phyloP scores from a whole-genome alignment of 1,140 invertebrate species.

The Plectrocnemia conspersa region DNA sequence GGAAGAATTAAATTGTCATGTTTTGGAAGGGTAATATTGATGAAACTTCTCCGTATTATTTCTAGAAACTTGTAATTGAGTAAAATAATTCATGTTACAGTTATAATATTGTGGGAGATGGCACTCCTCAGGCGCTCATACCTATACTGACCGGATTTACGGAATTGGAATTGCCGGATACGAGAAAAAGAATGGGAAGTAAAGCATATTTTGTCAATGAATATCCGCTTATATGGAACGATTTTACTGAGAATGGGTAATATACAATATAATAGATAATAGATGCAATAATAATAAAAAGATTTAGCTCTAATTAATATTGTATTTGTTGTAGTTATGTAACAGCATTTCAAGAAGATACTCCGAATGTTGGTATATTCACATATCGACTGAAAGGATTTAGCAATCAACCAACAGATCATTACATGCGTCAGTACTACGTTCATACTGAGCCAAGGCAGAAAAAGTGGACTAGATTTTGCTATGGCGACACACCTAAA shows the following conservation, averaged over 20 bases:
- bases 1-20: slow-evolving; percentile 60
- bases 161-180: slow-evolving; percentile 82
- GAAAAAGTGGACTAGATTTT: slow-evolving; percentile 55
- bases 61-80: neutral
- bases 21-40: slow-evolving; percentile 68
- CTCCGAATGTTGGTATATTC: slow-evolving; percentile 79
- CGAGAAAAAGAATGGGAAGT: slow-evolving; percentile 65
- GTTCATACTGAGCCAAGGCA: slow-evolving; percentile 47
- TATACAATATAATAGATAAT: slow-evolving; percentile 1
- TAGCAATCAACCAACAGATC: slow-evolving; percentile 75
- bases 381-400: slow-evolving; percentile 90
- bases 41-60: slow-evolving; percentile 13
- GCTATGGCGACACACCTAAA: slow-evolving; percentile 71
- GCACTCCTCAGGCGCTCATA: slow-evolving; percentile 87
- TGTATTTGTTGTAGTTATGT: slow-evolving; percentile 51
- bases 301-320: neutral
- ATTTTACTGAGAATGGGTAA: slow-evolving; percentile 62
- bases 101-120: slow-evolving; percentile 92
- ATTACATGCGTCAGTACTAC: slow-evolving; percentile 84
- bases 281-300: neutral
- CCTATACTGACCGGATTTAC: slow-evolving; percentile 86
- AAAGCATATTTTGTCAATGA: slow-evolving; percentile 67
- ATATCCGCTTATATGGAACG: slow-evolving; percentile 79
- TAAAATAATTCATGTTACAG: slow-evolving; percentile 36
- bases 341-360: slow-evolving; percentile 82